Conservation (phyloP, 2,113 vertebrate species). For the Clarias macrocephalus region DNA sequence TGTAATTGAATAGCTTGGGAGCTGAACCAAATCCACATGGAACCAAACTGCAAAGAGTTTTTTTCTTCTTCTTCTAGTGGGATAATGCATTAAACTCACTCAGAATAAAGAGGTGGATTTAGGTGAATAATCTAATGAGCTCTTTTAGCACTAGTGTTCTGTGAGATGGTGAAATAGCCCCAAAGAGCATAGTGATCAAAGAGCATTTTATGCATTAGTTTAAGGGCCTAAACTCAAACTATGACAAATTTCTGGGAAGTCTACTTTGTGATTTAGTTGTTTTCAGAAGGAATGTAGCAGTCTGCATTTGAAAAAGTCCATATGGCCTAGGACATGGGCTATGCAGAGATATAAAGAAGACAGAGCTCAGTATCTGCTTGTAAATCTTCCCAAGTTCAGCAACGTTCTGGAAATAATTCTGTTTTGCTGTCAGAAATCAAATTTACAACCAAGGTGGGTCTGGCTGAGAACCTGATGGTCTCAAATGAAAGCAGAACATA, state of each 20-base stretch:
- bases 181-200: background rate
- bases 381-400: slow-evolving; percentile 22
- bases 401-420: slow-evolving; percentile 33
- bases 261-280: slow-evolving; percentile 15
- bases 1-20: slow-evolving; percentile 53
- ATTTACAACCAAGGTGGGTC: slow-evolving; percentile 8
- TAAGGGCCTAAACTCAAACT: background rate
- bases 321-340: slow-evolving; percentile 3
- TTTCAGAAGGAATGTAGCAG: slow-evolving; percentile 33
- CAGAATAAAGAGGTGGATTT: slow-evolving; percentile 62
- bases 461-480: background rate
- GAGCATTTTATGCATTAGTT: background rate
- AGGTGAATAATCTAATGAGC: slow-evolving; percentile 38
- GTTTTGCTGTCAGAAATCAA: slow-evolving; percentile 18
- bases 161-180: background rate
- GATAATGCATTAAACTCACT: slow-evolving; percentile 75
- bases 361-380: slow-evolving; percentile 13
- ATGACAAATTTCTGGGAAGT: slow-evolving; percentile 7
- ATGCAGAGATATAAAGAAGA: slow-evolving; percentile 5
- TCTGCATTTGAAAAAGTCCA: slow-evolving; percentile 26
- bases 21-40: slow-evolving; percentile 65
- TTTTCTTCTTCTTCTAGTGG: slow-evolving; percentile 66
- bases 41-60: slow-evolving; percentile 55
- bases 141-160: slow-evolving; percentile 32
- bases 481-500: slow-evolving; percentile 12